These are phyloP conservation scores for Zootoca vivipara DNA, from an alignment of 2,113 vertebrate species.

Conservation along the genomic window DNA sequence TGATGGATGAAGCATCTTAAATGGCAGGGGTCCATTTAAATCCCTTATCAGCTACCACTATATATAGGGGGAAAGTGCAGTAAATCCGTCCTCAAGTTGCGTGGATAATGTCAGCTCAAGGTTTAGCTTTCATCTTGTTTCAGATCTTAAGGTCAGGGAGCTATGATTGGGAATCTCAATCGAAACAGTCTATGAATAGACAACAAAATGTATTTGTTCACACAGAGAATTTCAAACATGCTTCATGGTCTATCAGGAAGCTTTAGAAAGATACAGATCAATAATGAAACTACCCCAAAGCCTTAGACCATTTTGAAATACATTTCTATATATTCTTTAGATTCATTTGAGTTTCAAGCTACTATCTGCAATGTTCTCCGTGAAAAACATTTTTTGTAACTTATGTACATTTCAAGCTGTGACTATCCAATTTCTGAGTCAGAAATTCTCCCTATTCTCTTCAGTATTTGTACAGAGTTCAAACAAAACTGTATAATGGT, in stretches of 20 bases:
- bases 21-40: not conserved
- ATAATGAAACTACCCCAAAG: not conserved
- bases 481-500: not conserved
- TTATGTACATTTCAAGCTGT: not conserved
- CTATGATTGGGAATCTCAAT: not conserved
- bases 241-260: not conserved
- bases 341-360: not conserved
- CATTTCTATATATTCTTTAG: not conserved
- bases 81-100: not conserved
- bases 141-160: not conserved
- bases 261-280: not conserved
- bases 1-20: not conserved
- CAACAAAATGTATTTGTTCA: constrained; percentile 12
- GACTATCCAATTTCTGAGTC: not conserved
- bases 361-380: not conserved
- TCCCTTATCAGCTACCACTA: not conserved
- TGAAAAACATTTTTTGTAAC: not conserved
- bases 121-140: constrained; percentile 5
- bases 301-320: not conserved
- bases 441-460: not conserved
- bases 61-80: not conserved
- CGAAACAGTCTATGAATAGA: constrained; percentile 14
- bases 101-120: not conserved
- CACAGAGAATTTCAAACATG: constrained; percentile 4
- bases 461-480: not conserved